Percentiles rank a stretch among this genome's conserved stretches.
Conservation (phyloP, 2,113 vertebrate genomes). For the Motacilla tschutschensis region DNA sequence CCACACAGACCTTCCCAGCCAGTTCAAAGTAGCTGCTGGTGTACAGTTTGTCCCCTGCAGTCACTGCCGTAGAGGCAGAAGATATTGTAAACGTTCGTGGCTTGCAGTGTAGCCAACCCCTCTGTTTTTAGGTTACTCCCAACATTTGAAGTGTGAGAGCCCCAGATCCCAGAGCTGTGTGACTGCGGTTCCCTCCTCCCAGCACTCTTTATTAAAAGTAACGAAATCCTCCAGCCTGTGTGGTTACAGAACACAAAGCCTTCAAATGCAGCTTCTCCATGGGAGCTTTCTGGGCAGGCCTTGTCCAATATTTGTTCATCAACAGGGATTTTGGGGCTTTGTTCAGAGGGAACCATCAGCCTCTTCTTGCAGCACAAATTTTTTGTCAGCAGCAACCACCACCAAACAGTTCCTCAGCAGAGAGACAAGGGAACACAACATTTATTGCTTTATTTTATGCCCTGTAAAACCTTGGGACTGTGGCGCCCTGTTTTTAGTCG, state of each 20-base stretch:
- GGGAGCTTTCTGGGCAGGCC: conserved; percentile 1
- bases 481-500: neutral
- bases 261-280: conserved; percentile 14
- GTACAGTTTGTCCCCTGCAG: neutral
- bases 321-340: neutral
- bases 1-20: neutral
- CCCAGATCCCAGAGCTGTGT: neutral
- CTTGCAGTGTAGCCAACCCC: neutral
- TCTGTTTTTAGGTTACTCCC: neutral
- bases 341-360: neutral
- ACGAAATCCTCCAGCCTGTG: neutral
- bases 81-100: neutral
- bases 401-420: neutral
- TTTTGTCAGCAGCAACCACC: neutral
- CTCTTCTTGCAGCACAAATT: neutral
- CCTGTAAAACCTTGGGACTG: neutral
- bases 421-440: neutral
- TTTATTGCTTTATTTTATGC: neutral
- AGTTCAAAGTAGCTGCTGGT: neutral
- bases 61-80: neutral
- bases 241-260: conserved; percentile 37
- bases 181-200: neutral
- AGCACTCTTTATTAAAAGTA: neutral
- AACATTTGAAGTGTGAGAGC: neutral
- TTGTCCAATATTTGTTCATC: neutral